Evolutionary conservation across 1,140 invertebrate species (phyloP), one percentile per base, ranked within the genome.

Genomic region (Drosophila nannoptera): DNA sequence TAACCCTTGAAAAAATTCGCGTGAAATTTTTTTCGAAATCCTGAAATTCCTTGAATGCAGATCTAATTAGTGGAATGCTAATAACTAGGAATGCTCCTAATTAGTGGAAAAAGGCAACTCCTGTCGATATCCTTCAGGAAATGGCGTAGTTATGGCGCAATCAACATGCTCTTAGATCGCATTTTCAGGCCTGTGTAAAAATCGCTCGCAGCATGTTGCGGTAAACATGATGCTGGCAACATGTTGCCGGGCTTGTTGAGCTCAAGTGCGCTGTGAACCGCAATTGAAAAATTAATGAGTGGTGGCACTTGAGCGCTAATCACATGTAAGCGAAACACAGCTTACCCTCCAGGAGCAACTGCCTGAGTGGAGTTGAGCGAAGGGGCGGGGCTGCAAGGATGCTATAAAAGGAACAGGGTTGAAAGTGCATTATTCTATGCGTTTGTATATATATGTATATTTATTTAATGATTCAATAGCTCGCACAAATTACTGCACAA

Each of bases 211-310:
- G 2, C 11, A 49, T 49, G n/a, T 49, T 33, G n/a, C 48, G 4
- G 4, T n/a, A 5, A 43, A 12, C 40, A 43, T 16, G 5, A 0
- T n/a, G 5, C 7, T 29, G 7, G 31, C 48, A 49, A 49, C 48
- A 49, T 83, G 78, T 77, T 84, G 75, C 80, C 32, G 7, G 9
- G 11, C 31, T 52, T 29, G 62, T 58, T 78, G 40, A 32, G 45
- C 12, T 69, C 35, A 54, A 84, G 78, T 12, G 73, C 58, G 60
- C 63, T 72, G 40, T 31, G 70, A 75, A 62, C 78, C 69, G 69
- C 80, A 83, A 76, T 84, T 84, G 81, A 84, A 84, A 84, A 84
- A 77, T 86, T 84, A 84, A 84, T 84, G 81, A 84, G 80, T 63
- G 22, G 1, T 22, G 81, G 35, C 69, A 86, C 80, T 84, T 72